A percentile compares a stretch with the other conserved stretches of the same genome.
Evolutionary conservation across 1,140 invertebrate species (phyloP).

Genomic region (Coelopa frigida): DNA sequence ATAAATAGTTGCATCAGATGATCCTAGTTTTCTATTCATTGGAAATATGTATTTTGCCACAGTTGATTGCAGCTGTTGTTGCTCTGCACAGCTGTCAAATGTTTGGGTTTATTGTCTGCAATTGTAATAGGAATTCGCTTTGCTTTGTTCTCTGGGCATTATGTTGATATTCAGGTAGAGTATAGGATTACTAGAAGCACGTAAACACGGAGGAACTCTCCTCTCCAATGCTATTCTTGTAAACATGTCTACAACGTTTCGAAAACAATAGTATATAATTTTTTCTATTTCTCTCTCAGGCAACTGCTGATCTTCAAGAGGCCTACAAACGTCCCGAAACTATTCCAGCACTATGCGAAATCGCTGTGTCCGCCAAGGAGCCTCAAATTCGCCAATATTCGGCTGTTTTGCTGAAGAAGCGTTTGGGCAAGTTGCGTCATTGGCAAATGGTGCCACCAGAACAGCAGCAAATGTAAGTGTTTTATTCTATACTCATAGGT

Average conservation of each 20-base stretch:
- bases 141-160: too few species aligned
- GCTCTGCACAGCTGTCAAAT: too few species aligned
- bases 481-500: neutral
- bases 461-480: constrained; percentile 47
- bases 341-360: constrained; percentile 51
- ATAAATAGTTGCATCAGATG: too few species aligned
- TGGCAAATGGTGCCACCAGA: constrained; percentile 54
- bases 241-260: neutral
- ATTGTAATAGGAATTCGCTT: too few species aligned
- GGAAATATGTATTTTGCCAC: too few species aligned
- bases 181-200: too few species aligned
- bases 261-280: constrained; percentile 1
- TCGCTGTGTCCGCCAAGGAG: constrained; percentile 50
- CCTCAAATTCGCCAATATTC: constrained; percentile 62
- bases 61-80: too few species aligned
- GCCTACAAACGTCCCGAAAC: constrained; percentile 57
- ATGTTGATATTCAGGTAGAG: too few species aligned
- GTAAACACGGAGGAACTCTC: too few species aligned
- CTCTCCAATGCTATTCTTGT: too few species aligned
- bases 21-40: too few species aligned
- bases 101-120: too few species aligned
- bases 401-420: constrained; percentile 56
- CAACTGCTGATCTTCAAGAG: constrained; percentile 55
- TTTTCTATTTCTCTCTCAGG: constrained; percentile 45
- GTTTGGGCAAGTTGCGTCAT: constrained; percentile 51